Conservation (phyloP, 1,140 invertebrate species). For the Oedothorax gibbosus region DNA sequence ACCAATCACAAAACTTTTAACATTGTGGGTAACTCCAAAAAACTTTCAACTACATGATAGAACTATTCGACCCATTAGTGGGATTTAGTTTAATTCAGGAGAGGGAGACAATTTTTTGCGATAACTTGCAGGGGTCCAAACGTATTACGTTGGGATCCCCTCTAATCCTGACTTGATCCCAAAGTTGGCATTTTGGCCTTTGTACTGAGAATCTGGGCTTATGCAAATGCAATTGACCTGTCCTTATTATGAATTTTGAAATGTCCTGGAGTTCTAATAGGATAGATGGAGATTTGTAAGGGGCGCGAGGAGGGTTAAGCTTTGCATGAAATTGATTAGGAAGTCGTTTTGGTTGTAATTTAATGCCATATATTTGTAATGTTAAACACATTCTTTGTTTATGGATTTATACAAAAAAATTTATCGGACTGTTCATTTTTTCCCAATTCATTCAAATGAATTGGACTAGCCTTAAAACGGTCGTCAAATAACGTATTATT, state of each 20-base stretch:
- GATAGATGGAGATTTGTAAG: too few species aligned
- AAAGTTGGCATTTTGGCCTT: constrained; percentile 27
- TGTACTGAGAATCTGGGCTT: constrained; percentile 19
- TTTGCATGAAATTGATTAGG: constrained; percentile 22
- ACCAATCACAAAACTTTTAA: too few species aligned
- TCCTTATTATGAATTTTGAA: constrained; percentile 17
- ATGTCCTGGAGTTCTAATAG: neutral
- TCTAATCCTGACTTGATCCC: constrained; percentile 21
- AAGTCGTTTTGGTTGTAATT: neutral
- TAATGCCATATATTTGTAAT: too few species aligned
- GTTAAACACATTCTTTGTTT: too few species aligned
- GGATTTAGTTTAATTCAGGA: neutral
- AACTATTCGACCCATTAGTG: too few species aligned
- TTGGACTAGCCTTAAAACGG: too few species aligned
- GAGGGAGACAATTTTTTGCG: constrained; percentile 4
- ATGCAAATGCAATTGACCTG: constrained; percentile 17
- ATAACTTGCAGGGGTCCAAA: constrained; percentile 2
- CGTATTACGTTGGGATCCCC: constrained; percentile 16
- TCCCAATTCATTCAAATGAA: too few species aligned
- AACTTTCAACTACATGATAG: too few species aligned
- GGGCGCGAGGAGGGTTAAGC: neutral
- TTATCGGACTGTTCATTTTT: too few species aligned
- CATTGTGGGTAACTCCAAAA: too few species aligned
- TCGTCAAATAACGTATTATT: too few species aligned
- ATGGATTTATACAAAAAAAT: too few species aligned